Evolutionary conservation across 2,888 invertebrate species (phyloP).

Genomic region (Troides aeacus): DNA sequence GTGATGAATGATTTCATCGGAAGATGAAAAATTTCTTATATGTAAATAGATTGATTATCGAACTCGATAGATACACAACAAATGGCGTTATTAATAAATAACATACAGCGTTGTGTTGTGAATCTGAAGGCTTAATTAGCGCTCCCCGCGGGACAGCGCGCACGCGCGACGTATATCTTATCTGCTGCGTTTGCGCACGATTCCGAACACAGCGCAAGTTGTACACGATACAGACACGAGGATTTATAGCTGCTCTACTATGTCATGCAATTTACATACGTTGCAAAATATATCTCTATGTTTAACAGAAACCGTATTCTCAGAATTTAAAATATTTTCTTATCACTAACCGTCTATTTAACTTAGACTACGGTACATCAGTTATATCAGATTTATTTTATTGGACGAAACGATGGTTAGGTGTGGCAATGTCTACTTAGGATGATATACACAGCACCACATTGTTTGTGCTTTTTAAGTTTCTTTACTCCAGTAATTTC

Average conservation of each 20-base stretch:
- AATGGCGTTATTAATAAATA: slow-evolving; percentile 58
- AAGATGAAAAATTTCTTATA: too few species aligned
- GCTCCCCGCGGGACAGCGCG: slow-evolving; percentile 67
- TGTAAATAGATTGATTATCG: neutral
- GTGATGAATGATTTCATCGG: too few species aligned
- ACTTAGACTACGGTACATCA: too few species aligned
- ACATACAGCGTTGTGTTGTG: slow-evolving; percentile 54
- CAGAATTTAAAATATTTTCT: neutral
- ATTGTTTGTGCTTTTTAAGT: too few species aligned
- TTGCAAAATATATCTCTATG: slow-evolving; percentile 9
- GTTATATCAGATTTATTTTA: too few species aligned
- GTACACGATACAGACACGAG: slow-evolving; percentile 38
- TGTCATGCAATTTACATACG: slow-evolving; percentile 12
- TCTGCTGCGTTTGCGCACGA: slow-evolving; percentile 51
- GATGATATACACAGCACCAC: too few species aligned
- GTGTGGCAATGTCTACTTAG: too few species aligned
- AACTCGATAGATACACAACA: slow-evolving; percentile 30
- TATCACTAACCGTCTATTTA: neutral
- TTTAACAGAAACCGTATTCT: neutral
- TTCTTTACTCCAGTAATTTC: too few species aligned
- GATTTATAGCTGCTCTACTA: slow-evolving; percentile 40
- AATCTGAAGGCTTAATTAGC: slow-evolving; percentile 77
- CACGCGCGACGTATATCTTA: slow-evolving; percentile 68
- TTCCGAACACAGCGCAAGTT: slow-evolving; percentile 48
- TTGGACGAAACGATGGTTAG: too few species aligned